Evolutionary conservation across 2,797 vertebrate genomes (phyloP).

Genomic region (Picus viridis): DNA sequence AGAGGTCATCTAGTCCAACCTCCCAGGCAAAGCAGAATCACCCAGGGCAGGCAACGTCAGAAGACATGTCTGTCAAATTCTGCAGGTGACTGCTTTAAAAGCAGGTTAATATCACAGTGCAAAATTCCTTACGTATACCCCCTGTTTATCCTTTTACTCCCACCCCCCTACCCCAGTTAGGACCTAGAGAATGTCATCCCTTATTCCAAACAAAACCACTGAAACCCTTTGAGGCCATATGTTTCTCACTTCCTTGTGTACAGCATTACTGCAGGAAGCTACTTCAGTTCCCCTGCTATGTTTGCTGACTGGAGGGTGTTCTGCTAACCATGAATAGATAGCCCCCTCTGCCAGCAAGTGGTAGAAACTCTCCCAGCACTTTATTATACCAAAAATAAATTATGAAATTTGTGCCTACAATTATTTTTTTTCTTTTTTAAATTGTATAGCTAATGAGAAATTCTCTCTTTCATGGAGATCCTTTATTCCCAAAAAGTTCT

Average conservation of each 20-base stretch:
- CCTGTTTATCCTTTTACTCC: background rate
- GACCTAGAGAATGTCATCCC: background rate
- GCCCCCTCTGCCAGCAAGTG: slow-evolving; percentile 66
- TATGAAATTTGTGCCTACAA: background rate
- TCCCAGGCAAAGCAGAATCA: too few species aligned
- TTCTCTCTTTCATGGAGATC: background rate
- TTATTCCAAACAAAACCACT: background rate
- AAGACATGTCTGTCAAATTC: background rate
- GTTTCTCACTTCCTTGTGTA: background rate
- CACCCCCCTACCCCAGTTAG: fast-evolving
- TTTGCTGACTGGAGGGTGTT: background rate
- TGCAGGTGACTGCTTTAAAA: background rate
- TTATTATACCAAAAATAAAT: background rate
- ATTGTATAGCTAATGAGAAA: background rate
- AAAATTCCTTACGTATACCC: background rate
- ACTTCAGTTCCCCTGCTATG: background rate
- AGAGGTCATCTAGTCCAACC: too few species aligned
- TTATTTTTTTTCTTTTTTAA: background rate
- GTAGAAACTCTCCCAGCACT: slow-evolving; percentile 3
- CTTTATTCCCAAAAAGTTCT: background rate
- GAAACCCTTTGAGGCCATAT: background rate
- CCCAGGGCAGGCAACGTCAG: too few species aligned
- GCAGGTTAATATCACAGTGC: background rate
- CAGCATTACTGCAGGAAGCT: background rate
- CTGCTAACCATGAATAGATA: slow-evolving; percentile 18